A percentile compares a stretch with the other conserved stretches of the same genome.
phyloP scores from a whole-genome alignment of 2,797 vertebrate genomes.

The Chromobotia macracanthus region DNA sequence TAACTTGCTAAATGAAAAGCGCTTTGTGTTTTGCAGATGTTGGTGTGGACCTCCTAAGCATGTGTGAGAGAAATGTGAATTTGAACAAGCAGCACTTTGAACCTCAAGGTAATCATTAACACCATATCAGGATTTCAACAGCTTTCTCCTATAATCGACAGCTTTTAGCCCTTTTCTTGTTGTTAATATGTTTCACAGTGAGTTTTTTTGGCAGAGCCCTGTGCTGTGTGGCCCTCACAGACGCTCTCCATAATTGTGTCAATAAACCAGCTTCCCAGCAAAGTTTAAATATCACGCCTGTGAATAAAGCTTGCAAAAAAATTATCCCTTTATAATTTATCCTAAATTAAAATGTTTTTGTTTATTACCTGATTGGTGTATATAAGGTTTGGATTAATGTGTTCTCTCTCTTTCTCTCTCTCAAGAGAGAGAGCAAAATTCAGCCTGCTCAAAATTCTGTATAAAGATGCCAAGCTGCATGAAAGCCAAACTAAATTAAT shows the following conservation, averaged over 20 bases:
- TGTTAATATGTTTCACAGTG: not conserved
- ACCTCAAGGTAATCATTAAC: conserved; percentile 71
- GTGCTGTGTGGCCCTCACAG: not conserved
- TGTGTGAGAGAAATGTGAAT: conserved; percentile 85
- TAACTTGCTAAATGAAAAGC: conserved; percentile 7
- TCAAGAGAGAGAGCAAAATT: too few relatives aligned
- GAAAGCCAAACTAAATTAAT: too few relatives aligned
- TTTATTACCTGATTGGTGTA: not conserved
- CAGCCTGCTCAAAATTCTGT: too few relatives aligned
- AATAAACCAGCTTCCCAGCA: not conserved
- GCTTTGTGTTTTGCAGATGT: conserved; percentile 80
- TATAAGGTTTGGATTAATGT: not conserved
- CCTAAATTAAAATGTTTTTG: too few relatives aligned
- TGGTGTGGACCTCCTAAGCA: conserved; percentile 88
- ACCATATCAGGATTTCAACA: not conserved
- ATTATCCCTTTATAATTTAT: not conserved
- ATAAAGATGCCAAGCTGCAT: too few relatives aligned
- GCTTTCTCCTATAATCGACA: not conserved
- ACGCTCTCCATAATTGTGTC: not conserved
- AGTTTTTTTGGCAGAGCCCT: conserved; percentile 4
- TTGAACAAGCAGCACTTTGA: conserved; percentile 81
- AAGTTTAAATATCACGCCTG: not conserved
- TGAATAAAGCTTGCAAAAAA: not conserved
- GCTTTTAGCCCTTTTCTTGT: conserved; percentile 20
- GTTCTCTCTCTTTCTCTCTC: not conserved